These are phyloP conservation scores for Manduca sexta DNA, from an alignment of 1,140 invertebrate species.

Conservation along the genomic window DNA sequence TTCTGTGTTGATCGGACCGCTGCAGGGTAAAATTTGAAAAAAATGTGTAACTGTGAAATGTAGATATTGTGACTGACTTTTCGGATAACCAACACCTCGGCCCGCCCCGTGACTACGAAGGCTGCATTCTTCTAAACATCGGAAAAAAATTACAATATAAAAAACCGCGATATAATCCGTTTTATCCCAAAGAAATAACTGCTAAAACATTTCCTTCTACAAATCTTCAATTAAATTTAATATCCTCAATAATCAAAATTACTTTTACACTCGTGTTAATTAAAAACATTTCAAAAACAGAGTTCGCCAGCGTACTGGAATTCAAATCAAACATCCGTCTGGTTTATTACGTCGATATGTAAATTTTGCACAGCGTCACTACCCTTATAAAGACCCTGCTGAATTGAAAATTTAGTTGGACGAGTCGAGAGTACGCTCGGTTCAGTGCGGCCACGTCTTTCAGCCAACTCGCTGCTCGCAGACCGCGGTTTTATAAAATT, in stretches of 20 bases:
- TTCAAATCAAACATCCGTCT: constrained; percentile 61
- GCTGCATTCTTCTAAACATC: too few relatives aligned
- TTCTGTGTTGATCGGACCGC: too few relatives aligned
- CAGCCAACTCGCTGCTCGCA: constrained; percentile 54
- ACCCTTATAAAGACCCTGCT: constrained; percentile 71
- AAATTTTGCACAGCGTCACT: constrained; percentile 70
- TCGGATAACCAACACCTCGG: too few relatives aligned
- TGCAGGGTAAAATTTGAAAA: too few relatives aligned
- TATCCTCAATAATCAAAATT: neutral
- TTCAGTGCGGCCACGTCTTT: constrained; percentile 65
- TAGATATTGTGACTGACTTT: too few relatives aligned
- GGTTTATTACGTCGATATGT: constrained; percentile 71
- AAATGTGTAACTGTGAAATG: too few relatives aligned
- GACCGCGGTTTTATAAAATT: neutral
- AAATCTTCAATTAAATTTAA: too few relatives aligned
- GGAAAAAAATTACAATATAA: too few relatives aligned
- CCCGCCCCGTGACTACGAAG: too few relatives aligned
- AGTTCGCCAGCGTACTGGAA: constrained; percentile 27
- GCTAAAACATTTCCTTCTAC: too few relatives aligned
- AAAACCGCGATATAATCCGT: too few relatives aligned
- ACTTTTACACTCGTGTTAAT: neutral
- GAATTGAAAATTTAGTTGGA: constrained; percentile 71
- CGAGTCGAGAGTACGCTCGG: constrained; percentile 41
- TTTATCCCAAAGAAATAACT: too few relatives aligned
- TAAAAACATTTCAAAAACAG: neutral